Evolutionary conservation across 2,113 vertebrate species (phyloP).

Genomic region (Dissostichus mawsoni): DNA sequence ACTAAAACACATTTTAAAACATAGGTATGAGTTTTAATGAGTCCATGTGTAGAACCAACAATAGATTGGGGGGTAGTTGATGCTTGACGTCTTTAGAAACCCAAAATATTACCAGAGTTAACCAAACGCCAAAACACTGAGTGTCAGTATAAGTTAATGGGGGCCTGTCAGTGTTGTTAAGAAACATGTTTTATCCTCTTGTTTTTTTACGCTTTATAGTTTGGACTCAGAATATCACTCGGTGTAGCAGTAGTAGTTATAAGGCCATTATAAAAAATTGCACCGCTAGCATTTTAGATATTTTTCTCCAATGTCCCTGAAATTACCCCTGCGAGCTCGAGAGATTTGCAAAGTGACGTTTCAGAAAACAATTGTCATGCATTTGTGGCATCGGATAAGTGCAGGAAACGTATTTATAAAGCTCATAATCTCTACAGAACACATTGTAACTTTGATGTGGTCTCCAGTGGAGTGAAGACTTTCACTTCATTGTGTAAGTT

Average conservation of each 20-base stretch:
- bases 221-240: background rate
- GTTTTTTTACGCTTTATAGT: background rate
- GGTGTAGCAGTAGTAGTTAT: background rate
- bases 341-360: slow-evolving; percentile 10
- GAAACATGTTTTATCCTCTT: background rate
- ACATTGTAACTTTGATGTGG: slow-evolving; percentile 26
- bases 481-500: background rate
- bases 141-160: too few species aligned
- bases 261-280: slow-evolving; percentile 8
- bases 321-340: slow-evolving; percentile 6
- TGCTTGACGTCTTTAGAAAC: background rate
- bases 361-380: slow-evolving; percentile 17
- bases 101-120: background rate
- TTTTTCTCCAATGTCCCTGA: slow-evolving; percentile 11
- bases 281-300: background rate
- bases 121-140: background rate
- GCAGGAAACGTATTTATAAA: background rate
- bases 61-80: background rate
- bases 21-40: background rate
- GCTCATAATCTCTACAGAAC: background rate
- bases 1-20: background rate
- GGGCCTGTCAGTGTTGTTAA: background rate
- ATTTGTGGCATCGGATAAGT: slow-evolving; percentile 27
- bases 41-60: background rate
- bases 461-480: slow-evolving; percentile 4